Evolutionary conservation across 2,797 vertebrate species (phyloP).

Genomic region (Liasis olivaceus): DNA sequence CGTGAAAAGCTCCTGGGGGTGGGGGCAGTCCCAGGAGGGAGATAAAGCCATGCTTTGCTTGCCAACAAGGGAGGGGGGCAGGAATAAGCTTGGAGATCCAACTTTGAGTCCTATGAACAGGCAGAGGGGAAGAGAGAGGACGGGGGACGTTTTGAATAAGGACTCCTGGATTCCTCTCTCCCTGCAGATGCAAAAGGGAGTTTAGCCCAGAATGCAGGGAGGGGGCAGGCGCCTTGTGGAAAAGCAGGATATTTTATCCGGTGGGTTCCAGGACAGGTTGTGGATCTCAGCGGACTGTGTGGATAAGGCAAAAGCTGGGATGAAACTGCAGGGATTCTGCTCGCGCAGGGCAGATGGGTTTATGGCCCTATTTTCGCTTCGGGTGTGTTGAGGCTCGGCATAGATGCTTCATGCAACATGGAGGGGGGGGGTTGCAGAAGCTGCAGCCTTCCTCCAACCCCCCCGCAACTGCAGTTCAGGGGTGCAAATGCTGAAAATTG

Average conservation of each 20-base stretch:
- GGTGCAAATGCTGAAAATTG: too few relatives aligned
- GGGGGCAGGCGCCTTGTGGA: background rate
- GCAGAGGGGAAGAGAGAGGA: background rate
- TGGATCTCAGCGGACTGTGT: background rate
- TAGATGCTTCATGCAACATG: background rate
- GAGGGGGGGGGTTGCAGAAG: background rate
- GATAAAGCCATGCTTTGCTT: background rate
- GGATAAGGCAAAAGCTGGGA: background rate
- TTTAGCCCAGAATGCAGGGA: background rate
- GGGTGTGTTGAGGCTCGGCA: background rate
- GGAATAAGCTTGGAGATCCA: background rate
- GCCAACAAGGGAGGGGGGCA: background rate
- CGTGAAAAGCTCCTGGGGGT: background rate
- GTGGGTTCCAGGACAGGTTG: background rate
- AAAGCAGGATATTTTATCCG: background rate
- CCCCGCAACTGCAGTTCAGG: background rate
- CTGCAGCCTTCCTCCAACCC: background rate
- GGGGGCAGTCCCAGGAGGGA: background rate
- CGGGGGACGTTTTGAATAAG: background rate
- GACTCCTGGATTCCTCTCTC: background rate
- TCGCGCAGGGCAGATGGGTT: background rate
- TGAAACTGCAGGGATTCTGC: background rate
- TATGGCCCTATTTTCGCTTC: background rate
- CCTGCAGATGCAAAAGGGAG: background rate
- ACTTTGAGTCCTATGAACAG: background rate